These are phyloP conservation scores for Rhynchopsitta pachyrhyncha DNA, from an alignment of 2,113 vertebrate species.

Conservation along the genomic window DNA sequence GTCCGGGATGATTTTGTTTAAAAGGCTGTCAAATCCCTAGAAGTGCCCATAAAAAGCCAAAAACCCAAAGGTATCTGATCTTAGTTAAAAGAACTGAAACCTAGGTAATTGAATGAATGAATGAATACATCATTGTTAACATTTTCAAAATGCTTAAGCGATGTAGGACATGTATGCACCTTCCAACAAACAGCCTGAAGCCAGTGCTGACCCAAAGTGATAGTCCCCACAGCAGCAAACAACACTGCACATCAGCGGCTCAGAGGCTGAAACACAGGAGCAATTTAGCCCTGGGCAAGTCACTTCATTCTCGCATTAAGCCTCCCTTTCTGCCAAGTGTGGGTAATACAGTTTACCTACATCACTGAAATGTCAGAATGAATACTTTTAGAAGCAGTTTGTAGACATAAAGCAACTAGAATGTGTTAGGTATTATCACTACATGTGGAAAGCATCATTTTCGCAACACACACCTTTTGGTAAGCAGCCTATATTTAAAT, in stretches of 20 bases:
- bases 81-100: neutral
- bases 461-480: neutral
- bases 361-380: neutral
- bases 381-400: neutral
- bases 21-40: neutral
- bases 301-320: neutral
- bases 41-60: neutral
- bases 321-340: neutral
- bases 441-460: neutral
- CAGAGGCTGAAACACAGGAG: neutral
- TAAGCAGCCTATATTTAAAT: neutral
- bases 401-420: neutral
- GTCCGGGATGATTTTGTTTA: neutral
- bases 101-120: neutral
- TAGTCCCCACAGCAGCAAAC: neutral
- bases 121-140: neutral
- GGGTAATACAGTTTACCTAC: neutral
- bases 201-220: neutral
- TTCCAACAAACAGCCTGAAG: neutral
- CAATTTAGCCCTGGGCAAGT: neutral
- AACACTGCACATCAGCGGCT: rapidly evolving
- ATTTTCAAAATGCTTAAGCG: neutral
- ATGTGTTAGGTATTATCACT: neutral
- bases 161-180: neutral
- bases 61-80: neutral